These are phyloP conservation scores for Ciconia maguari DNA, from an alignment of 2,113 vertebrate genomes.

Conservation along the genomic window DNA sequence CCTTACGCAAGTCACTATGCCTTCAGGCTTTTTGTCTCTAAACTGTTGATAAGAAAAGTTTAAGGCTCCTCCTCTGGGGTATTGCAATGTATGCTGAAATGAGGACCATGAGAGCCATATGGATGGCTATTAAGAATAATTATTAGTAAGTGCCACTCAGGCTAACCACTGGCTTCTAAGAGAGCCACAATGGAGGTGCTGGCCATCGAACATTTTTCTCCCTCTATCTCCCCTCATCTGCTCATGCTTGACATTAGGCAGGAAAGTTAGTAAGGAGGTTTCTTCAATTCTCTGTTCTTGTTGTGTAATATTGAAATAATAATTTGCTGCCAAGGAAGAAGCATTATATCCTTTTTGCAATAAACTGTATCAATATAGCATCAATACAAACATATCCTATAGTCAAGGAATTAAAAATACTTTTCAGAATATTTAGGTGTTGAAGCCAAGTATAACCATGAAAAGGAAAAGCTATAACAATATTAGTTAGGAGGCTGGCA, in stretches of 20 bases:
- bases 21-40: background rate
- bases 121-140: background rate
- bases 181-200: background rate
- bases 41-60: background rate
- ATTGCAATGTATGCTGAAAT: background rate
- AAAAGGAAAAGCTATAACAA: background rate
- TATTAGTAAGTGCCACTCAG: background rate
- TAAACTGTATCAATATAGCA: background rate
- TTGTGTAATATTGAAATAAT: background rate
- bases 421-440: background rate
- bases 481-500: background rate
- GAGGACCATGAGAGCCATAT: background rate
- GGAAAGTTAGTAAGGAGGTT: background rate
- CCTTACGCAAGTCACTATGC: background rate
- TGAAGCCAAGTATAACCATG: background rate
- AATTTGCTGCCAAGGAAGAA: background rate
- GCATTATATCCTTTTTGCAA: background rate
- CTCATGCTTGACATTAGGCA: background rate
- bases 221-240: background rate
- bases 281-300: background rate
- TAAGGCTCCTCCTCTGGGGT: background rate
- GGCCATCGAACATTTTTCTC: background rate
- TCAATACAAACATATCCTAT: background rate
- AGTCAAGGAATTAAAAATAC: background rate
- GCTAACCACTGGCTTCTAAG: background rate